Base-by-base conservation (phyloP, 2,113 vertebrate species). In the Columbina picui region DNA sequence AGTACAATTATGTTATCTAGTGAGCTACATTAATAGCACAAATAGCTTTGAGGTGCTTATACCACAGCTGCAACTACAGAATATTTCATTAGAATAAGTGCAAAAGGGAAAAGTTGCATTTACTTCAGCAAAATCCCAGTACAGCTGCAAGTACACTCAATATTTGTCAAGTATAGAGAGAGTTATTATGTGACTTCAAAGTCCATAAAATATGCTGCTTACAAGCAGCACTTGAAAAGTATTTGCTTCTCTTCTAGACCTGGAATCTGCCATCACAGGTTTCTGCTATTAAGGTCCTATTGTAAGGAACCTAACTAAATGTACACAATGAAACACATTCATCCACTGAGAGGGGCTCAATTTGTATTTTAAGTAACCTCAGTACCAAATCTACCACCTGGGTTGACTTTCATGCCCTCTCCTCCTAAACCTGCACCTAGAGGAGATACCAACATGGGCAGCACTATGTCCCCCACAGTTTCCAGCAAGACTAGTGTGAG, bases 111-210 rank as follows among this genome's bases (percentile, higher is more conserved):
- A 84, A 84, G 47, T 32, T 4, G 4, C 60, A 60, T 80, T 77
- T 61, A 73, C 43, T 95, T 90, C 81, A 73, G 55, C 59, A 85
- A 76, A 69, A 73, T 14, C 57, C 53, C 39, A 84, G 32, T 65
- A 91, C 36, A 91, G 84, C 57, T 83, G 63, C 67, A 85, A 87
- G 41, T 41, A 95, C 12, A 14, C 70, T 76, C 65, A 38, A 3
- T 67, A 83, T 93, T 83, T 87, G 77, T 94, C 53, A 93, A 78
- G n/a, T 39, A 78, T 1, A 81, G 34, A 47, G 56, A 85, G 30
- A 69, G 52, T 43, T 87, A 94, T 81, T 82, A 76, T 11, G 8
- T 21, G 68, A 69, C 82, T 87, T 95, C 93, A 85, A 95, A 95
- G 87, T 69, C 59, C 5, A 9, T 29, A 61, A 95, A 91, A 85